Percentiles rank a stretch among this genome's conserved stretches.
Evolutionary conservation across 2,888 invertebrate genomes (phyloP).

Genomic region (Drosophila suboccidentalis): DNA sequence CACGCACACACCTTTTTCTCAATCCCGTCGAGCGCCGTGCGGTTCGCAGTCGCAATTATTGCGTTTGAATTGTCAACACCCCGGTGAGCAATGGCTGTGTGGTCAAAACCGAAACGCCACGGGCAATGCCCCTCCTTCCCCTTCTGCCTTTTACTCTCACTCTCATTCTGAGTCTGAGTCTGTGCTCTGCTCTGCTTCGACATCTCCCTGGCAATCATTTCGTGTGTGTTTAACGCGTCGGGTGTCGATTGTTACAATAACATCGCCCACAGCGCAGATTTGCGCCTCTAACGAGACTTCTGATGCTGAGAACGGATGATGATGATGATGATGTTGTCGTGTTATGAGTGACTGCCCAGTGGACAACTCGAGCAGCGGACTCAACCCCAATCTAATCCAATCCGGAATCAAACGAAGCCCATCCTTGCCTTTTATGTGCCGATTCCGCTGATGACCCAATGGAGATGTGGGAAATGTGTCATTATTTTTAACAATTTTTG

Average conservation of each 20-base stretch:
- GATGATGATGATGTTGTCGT: slow-evolving; percentile 42
- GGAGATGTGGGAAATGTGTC: slow-evolving; percentile 60
- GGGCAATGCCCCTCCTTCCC: slow-evolving; percentile 42
- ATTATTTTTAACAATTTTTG: slow-evolving; percentile 66
- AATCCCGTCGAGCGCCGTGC: slow-evolving; percentile 59
- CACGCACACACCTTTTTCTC: slow-evolving; percentile 62
- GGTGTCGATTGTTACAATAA: slow-evolving; percentile 81
- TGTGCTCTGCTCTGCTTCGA: background rate
- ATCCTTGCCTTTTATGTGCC: slow-evolving; percentile 42
- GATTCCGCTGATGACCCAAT: slow-evolving; percentile 48
- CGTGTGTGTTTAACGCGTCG: slow-evolving; percentile 72
- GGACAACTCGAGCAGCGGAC: no score
- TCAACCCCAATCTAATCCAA: slow-evolving; percentile 17
- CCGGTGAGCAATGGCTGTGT: slow-evolving; percentile 66
- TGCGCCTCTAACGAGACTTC: slow-evolving; percentile 73
- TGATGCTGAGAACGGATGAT: slow-evolving; percentile 15
- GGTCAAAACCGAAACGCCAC: slow-evolving; percentile 74
- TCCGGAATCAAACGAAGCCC: background rate
- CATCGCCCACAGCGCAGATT: slow-evolving; percentile 78
- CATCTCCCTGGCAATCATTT: slow-evolving; percentile 51
- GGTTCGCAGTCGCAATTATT: slow-evolving; percentile 78
- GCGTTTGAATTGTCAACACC: slow-evolving; percentile 82
- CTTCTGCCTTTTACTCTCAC: background rate
- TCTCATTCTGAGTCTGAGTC: background rate
- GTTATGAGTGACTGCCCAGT: slow-evolving; percentile 44